Evolutionary conservation across 1,140 invertebrate genomes (phyloP).

Genomic region (Zaprionus kolodkinae): DNA sequence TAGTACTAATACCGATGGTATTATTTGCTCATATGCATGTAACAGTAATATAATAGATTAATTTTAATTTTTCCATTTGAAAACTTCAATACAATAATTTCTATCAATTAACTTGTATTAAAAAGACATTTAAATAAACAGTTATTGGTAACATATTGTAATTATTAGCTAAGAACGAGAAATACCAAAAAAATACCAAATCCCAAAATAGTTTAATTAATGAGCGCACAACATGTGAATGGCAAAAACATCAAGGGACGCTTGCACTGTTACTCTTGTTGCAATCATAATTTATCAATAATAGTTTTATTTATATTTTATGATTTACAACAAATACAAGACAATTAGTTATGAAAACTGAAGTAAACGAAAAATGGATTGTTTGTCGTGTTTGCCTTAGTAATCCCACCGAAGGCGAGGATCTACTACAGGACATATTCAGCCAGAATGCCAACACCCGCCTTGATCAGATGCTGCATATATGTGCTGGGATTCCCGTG

Average conservation of each 20-base stretch:
- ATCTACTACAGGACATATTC: constrained; percentile 85
- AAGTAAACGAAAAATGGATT: constrained; percentile 85
- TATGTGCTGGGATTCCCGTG: constrained; percentile 70
- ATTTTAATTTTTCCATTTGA: neutral
- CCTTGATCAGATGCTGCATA: constrained; percentile 85
- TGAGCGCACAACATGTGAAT: constrained; percentile 13
- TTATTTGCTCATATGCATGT: neutral
- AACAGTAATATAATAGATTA: neutral
- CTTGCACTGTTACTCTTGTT: constrained; percentile 37
- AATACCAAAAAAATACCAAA: constrained; percentile 35
- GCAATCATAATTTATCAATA: constrained; percentile 25
- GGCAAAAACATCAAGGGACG: constrained; percentile 35
- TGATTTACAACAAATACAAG: constrained; percentile 12
- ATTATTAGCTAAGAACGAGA: neutral
- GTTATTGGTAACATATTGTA: neutral
- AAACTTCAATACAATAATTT: neutral
- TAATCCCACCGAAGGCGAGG: constrained; percentile 73
- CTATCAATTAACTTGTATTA: neutral
- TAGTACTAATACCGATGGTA: constrained; percentile 3
- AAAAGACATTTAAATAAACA: neutral
- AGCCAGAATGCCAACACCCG: constrained; percentile 84
- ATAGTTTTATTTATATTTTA: constrained; percentile 22
- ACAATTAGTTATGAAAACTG: constrained; percentile 60
- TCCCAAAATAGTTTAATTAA: constrained; percentile 12
- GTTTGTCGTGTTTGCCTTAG: constrained; percentile 86